These are phyloP conservation scores for Abrostola triplasia DNA, from an alignment of 2,888 invertebrate genomes.

Conservation along the genomic window DNA sequence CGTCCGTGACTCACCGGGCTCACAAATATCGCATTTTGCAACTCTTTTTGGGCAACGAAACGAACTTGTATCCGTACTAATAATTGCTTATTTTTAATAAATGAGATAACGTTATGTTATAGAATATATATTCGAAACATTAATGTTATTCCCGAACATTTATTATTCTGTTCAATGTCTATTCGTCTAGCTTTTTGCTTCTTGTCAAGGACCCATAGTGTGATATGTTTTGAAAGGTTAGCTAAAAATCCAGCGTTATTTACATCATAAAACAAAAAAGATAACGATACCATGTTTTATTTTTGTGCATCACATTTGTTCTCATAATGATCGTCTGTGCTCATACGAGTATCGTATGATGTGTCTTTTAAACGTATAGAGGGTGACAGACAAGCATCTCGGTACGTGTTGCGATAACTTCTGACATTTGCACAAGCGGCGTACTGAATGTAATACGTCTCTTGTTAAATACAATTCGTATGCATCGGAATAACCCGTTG, in stretches of 20 bases:
- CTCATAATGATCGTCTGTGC: slow-evolving; percentile 44
- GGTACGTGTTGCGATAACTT: slow-evolving; percentile 63
- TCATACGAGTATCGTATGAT: slow-evolving; percentile 21
- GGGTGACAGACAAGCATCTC: slow-evolving; percentile 65
- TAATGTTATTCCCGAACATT: no score
- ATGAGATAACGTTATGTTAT: no score
- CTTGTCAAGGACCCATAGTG: no score
- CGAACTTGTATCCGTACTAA: no score
- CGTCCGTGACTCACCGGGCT: no score
- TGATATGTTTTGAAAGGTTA: no score
- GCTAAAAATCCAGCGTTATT: not conserved
- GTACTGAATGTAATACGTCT: slow-evolving; percentile 40
- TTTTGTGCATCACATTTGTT: slow-evolving; percentile 37
- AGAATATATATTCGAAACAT: no score
- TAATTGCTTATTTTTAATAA: no score
- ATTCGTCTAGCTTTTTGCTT: no score
- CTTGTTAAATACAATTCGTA: slow-evolving; percentile 61
- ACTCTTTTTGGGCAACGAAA: no score
- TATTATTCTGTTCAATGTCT: no score
- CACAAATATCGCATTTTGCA: no score
- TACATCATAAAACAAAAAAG: not conserved
- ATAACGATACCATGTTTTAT: slow-evolving; percentile 20
- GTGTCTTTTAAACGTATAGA: slow-evolving; percentile 53
- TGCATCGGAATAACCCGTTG: slow-evolving; percentile 46
- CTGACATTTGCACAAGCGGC: slow-evolving; percentile 59